Evolutionary conservation across 2,113 vertebrate species (phyloP).

Genomic region (Nycticebus coucang): DNA sequence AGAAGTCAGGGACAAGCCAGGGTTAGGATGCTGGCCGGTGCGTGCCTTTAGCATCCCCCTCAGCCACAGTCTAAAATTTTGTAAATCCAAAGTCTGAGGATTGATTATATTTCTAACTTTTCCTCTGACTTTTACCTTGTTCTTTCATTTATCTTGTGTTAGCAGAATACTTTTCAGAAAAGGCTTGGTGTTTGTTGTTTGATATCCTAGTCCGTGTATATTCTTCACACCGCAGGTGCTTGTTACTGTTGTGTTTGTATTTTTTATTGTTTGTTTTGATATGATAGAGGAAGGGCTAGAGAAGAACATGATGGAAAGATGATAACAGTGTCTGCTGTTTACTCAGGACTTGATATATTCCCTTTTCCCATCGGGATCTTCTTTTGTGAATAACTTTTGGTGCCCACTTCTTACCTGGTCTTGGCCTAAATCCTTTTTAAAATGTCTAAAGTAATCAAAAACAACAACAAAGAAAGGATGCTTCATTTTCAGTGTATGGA

Average conservation of each 20-base stretch:
- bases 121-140: neutral
- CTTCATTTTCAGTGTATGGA: neutral
- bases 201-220: neutral
- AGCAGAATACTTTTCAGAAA: neutral
- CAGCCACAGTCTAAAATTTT: neutral
- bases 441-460: neutral
- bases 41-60: neutral
- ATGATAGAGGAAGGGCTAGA: neutral
- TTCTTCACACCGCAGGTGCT: neutral
- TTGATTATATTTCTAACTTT: neutral
- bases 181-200: neutral
- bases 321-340: neutral
- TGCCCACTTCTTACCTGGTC: neutral
- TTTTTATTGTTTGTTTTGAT: neutral
- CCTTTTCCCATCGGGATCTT: neutral
- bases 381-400: neutral
- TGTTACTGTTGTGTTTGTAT: neutral
- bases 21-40: neutral
- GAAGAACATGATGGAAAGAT: neutral
- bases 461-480: neutral
- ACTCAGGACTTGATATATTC: neutral
- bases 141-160: slow-evolving; percentile 28
- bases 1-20: neutral
- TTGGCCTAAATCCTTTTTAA: slow-evolving; percentile 24
- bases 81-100: neutral